Conservation (phyloP, 2,888 invertebrate genomes). For the Drosophila greeni region DNA sequence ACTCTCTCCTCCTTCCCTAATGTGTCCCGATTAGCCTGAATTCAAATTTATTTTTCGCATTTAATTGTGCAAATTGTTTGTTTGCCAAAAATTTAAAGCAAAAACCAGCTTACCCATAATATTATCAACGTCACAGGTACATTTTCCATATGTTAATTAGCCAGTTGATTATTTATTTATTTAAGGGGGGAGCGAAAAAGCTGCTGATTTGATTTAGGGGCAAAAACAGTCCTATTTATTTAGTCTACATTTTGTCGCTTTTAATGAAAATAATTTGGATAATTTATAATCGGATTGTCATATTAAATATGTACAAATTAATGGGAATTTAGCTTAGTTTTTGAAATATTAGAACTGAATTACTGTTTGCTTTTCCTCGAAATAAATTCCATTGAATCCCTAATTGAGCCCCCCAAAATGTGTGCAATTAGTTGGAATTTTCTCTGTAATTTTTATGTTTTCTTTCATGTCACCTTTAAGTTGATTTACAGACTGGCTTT, state of each 20-base stretch:
- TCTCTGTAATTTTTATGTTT: constrained; percentile 2
- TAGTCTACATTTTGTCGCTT: constrained; percentile 18
- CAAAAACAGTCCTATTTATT: constrained; percentile 26
- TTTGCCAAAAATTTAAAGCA: constrained; percentile 40
- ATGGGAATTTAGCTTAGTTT: neutral
- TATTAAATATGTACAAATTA: constrained; percentile 11
- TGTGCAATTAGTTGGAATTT: constrained; percentile 7
- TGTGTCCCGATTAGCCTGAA: constrained; percentile 42
- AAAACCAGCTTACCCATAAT: neutral
- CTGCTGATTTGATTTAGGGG: constrained; percentile 18
- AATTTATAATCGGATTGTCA: constrained; percentile 25
- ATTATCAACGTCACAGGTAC: neutral
- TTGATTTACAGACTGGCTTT: neutral
- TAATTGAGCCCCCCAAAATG: constrained; percentile 10
- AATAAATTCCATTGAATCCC: neutral
- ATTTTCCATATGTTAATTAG: constrained; percentile 32
- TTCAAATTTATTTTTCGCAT: constrained; percentile 28
- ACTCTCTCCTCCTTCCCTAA: constrained; percentile 31
- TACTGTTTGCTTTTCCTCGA: neutral
- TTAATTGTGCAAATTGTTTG: constrained; percentile 43
- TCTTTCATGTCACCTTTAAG: neutral
- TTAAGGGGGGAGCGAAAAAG: constrained; percentile 19
- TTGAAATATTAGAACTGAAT: neutral
- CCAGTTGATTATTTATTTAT: constrained; percentile 28
- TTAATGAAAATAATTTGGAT: constrained; percentile 26